Evolutionary conservation across 2,797 vertebrate species (phyloP), one percentile per base, ranked within the genome.

Genomic region (Artibeus jamaicensis): DNA sequence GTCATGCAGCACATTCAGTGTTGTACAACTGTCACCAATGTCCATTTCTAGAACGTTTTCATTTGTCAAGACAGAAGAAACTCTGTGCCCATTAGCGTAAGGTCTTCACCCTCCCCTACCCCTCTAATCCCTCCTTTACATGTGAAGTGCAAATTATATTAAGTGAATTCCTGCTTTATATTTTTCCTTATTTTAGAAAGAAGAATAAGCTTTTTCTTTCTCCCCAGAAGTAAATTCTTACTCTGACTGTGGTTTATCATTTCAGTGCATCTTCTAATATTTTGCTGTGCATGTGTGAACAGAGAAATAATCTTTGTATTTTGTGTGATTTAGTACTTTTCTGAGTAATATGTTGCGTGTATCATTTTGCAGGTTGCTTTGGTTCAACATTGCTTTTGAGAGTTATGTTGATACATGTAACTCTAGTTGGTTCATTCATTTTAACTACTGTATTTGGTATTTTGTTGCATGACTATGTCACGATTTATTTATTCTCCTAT

Each of bases 221-320:
- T 88, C 6, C 44, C 21, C 29, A 48, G n/a, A 94, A 90, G 9
- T 59, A 91, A 87, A 67, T 93, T 37, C 92, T 84, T 86, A 85
- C 87, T 79, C 42, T 95, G 59, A 82, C 73, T 78, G 82, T 93
- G 46, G 12, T 55, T 93, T 89, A 91, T 91, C 48, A 59, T 96
- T 86, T 96, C 53, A 44, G 22, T 55, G 48, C 24, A 42, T 91
- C 22, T 18, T 95, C 78, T 68, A 85, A n/a, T 39, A 91, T 78
- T 89, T 96, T 89, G 46, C 34, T 91, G 9, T 37, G n/a, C 12
- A 16, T 79, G 3, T 79, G 15, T 62, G 22, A 88, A 92, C 19
- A 50, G 74, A 67, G 42, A 89, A 86, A 83, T 32, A 73, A 46
- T 55, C 67, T 50, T 57, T 34, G 5, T 44, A 21, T 77, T 76